Evolutionary conservation across 2,888 invertebrate genomes (phyloP).

Genomic region (Drosophila kuntzei): DNA sequence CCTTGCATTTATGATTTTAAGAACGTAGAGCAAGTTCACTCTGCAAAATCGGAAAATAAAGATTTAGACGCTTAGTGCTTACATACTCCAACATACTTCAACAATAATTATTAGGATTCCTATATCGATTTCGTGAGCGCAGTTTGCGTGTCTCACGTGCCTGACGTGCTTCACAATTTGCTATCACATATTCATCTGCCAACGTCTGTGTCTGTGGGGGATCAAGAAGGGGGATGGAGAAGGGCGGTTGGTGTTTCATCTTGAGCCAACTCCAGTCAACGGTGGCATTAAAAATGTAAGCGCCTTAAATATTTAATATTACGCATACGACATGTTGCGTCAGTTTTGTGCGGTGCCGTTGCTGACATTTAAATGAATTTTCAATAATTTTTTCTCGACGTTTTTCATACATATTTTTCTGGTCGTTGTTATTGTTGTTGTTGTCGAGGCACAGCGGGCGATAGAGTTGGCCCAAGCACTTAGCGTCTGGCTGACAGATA

Average conservation of each 20-base stretch:
- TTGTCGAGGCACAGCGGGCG: constrained; percentile 24
- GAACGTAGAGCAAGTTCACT: background rate
- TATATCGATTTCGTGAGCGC: constrained; percentile 24
- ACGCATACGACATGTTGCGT: constrained; percentile 75
- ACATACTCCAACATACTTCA: background rate
- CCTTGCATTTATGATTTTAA: background rate
- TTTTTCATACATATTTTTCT: constrained; percentile 5
- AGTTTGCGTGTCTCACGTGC: constrained; percentile 29
- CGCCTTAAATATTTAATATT: constrained; percentile 73
- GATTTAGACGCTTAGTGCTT: too few relatives aligned
- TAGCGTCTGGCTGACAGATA: constrained; percentile 53
- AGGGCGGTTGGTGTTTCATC: background rate
- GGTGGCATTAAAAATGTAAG: constrained; percentile 69
- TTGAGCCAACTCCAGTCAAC: constrained; percentile 3
- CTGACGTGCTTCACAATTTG: constrained; percentile 23
- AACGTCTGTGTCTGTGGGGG: constrained; percentile 3
- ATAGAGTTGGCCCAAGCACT: constrained; percentile 62
- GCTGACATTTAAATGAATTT: constrained; percentile 77
- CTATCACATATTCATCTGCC: constrained; percentile 30
- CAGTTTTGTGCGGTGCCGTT: constrained; percentile 39
- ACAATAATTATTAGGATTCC: constrained; percentile 36
- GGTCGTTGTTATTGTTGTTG: background rate
- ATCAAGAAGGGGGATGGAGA: background rate
- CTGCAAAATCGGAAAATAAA: background rate
- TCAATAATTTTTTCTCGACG: constrained; percentile 67